phyloP scores from a whole-genome alignment of 2,888 invertebrate species.

The Lasioglossum oenotherae region DNA sequence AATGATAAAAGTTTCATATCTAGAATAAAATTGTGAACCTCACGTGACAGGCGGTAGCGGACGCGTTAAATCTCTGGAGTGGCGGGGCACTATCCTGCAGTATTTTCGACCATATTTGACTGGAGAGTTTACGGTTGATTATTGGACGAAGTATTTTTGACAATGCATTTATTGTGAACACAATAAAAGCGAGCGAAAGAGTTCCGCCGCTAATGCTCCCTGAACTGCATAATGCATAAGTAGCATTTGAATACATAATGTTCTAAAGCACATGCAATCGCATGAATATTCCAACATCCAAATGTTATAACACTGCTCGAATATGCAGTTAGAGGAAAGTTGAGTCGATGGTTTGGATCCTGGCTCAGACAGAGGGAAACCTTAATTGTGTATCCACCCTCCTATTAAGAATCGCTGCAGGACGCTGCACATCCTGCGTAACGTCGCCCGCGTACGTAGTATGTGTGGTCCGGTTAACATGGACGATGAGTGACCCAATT shows the following conservation, averaged over 20 bases:
- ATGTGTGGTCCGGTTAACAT: not conserved
- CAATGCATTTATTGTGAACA: not conserved
- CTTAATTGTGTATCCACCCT: not conserved
- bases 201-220: not conserved
- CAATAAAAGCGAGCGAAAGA: not conserved
- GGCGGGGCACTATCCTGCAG: too few species aligned
- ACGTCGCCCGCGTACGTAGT: not conserved
- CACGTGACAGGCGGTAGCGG: too few species aligned
- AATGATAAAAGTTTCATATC: not conserved
- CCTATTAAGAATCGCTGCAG: slow-evolving; percentile 15
- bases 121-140: not conserved
- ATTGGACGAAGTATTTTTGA: not conserved
- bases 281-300: not conserved
- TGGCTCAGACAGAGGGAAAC: not conserved
- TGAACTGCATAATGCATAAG: not conserved
- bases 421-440: slow-evolving; percentile 2
- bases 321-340: not conserved
- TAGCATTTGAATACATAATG: not conserved
- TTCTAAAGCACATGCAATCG: not conserved
- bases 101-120: not conserved
- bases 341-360: not conserved
- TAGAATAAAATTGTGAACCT: not conserved
- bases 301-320: not conserved
- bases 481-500: slow-evolving; percentile 53
- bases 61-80: too few species aligned